phyloP scores from a whole-genome alignment of 2,113 vertebrate species.

The Oncorhynchus gorbuscha region DNA sequence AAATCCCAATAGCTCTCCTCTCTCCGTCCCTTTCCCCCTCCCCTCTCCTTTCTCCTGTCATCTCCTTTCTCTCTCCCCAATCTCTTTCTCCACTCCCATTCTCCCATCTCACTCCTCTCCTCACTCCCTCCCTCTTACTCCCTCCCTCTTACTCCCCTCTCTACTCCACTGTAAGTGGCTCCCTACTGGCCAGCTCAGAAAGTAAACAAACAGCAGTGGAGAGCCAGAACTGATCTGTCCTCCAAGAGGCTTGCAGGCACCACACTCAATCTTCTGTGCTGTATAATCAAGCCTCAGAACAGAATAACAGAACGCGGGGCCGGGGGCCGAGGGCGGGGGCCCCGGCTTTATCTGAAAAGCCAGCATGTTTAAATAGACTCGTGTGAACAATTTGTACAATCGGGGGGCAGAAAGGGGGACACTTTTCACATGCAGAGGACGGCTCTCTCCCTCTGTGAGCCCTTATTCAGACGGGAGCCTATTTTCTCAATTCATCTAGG shows the following conservation, averaged over 20 bases:
- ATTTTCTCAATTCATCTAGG: slow-evolving; percentile 36
- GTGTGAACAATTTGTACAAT: slow-evolving; percentile 49
- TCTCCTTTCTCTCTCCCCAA: not conserved
- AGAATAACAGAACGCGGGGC: slow-evolving; percentile 6
- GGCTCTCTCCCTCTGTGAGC: slow-evolving; percentile 22
- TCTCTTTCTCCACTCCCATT: not conserved
- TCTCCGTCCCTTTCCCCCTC: not conserved
- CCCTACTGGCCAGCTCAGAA: slow-evolving; percentile 2
- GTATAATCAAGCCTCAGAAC: slow-evolving; percentile 55
- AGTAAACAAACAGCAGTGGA: slow-evolving; percentile 20
- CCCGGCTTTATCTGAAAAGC: slow-evolving; percentile 53
- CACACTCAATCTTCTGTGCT: slow-evolving; percentile 48
- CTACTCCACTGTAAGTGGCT: not conserved
- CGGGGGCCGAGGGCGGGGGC: not conserved
- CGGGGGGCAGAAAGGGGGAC: slow-evolving; percentile 25
- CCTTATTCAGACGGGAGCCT: slow-evolving; percentile 27
- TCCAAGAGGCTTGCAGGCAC: slow-evolving; percentile 49
- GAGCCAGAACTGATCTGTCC: slow-evolving; percentile 49
- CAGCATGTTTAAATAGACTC: slow-evolving; percentile 30
- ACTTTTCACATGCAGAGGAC: slow-evolving; percentile 21
- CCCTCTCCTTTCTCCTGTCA: not conserved
- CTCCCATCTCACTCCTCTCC: too few relatives aligned
- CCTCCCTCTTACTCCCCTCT: not conserved
- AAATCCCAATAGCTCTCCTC: not conserved
- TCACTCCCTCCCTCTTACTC: too few relatives aligned